Base-by-base conservation (phyloP, 2,113 vertebrate genomes). In the Leptobrachium ailaonicum region DNA sequence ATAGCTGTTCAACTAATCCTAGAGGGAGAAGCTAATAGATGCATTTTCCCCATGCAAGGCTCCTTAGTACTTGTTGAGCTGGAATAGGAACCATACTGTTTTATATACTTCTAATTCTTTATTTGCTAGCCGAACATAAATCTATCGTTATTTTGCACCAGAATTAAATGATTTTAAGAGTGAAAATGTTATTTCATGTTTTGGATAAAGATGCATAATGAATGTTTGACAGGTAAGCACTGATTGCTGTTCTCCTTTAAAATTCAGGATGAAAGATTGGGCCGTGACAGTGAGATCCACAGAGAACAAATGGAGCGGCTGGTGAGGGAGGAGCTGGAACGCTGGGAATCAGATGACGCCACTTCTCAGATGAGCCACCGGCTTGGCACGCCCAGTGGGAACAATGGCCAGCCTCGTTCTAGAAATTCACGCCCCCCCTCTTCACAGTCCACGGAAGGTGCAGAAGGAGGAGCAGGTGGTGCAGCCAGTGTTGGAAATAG, bases 261-360 rank as follows among this genome's bases (percentile, higher is more conserved):
- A 70, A 12, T 41, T 74, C 58, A 99, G 97, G 96, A 98, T 44
- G 97, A 97, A 83, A 92, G 95, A 2, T 83, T 94, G 86, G 96
- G 96, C 3, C 92, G 92, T 10, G 95, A 96, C 84, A 92, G 84
- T 0, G 96, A 98, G 2, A 80, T 89, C 8, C 95, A 96, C 89
- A 85, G 94, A 77, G 97, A 98, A 3, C 97, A 97, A 73, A 97
- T 96, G 96, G 98, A 98, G 84, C 86, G 91, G 32, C 92, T 98
- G 0, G 96, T 98, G 45, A 91, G 94, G 12, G 98, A 98, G 84
- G 98, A 99, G 60, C 79, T 98, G 87, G 96, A 98, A 70, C 93
- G 94, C 44, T 98, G 96, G 95, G 96, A 98, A 72, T 97, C 95
- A 0, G 96, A 98, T 0, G 98, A 97, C 0, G 86, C 93, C 0